Percentiles rank a stretch among this genome's conserved stretches.
phyloP scores from a whole-genome alignment of 2,113 vertebrate species.

The Orientallactaga bullata region DNA sequence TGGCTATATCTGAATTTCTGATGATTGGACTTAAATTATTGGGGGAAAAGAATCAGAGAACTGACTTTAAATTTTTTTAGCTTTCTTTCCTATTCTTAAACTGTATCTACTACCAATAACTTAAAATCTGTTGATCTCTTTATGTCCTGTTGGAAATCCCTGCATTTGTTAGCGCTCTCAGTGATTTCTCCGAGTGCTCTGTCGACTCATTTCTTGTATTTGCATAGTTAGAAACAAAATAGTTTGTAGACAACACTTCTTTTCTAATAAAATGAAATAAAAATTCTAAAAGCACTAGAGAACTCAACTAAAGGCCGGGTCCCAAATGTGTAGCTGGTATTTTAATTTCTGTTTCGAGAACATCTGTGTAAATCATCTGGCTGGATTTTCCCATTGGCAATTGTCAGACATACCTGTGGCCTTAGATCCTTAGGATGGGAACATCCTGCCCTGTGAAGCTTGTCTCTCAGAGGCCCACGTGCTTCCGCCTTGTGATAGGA shows the following conservation, averaged over 20 bases:
- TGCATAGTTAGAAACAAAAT: constrained; percentile 78
- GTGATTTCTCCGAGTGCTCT: constrained; percentile 79
- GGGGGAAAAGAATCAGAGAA: constrained; percentile 52
- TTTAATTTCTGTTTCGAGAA: constrained; percentile 51
- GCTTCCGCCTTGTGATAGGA: constrained; percentile 68
- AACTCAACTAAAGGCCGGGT: constrained; percentile 68
- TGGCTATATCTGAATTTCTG: constrained; percentile 71
- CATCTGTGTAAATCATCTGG: constrained; percentile 61
- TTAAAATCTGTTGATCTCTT: constrained; percentile 64
- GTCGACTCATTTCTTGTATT: constrained; percentile 78
- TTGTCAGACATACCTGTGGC: constrained; percentile 41
- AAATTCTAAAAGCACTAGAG: constrained; percentile 72
- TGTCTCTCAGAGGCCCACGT: constrained; percentile 69
- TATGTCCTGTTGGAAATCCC: constrained; percentile 53
- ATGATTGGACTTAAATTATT: constrained; percentile 57
- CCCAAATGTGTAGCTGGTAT: constrained; percentile 66
- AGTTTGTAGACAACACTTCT: constrained; percentile 72
- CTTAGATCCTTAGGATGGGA: constrained; percentile 43
- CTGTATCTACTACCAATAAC: constrained; percentile 52
- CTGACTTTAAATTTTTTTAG: constrained; percentile 69
- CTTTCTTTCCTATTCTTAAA: constrained; percentile 67
- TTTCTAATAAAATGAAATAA: constrained; percentile 78
- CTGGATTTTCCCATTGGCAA: constrained; percentile 42
- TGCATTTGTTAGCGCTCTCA: constrained; percentile 62
- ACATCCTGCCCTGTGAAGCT: constrained; percentile 5